Conservation (phyloP, 2,113 vertebrate genomes). For the Callopanchax toddi region DNA sequence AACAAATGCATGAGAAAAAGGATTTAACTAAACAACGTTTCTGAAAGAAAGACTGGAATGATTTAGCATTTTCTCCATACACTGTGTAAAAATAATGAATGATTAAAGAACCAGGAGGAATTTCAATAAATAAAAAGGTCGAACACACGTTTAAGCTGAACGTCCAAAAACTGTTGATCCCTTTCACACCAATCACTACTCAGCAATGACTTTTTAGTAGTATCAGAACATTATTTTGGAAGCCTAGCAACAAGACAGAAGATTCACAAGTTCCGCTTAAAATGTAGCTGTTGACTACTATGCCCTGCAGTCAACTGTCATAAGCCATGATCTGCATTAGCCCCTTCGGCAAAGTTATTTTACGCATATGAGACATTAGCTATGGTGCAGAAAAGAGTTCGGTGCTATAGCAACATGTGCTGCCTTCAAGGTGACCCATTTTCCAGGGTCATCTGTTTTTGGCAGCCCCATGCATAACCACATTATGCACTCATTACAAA, state of each 20-base stretch:
- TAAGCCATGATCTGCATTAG: not conserved
- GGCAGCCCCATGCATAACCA: not conserved
- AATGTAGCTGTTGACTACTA: not conserved
- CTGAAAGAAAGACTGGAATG: not conserved
- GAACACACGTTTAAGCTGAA: not conserved
- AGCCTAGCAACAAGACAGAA: no score
- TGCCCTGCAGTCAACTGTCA: not conserved
- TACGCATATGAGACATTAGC: no score
- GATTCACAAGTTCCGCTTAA: not conserved
- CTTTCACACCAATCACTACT: no score
- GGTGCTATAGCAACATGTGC: not conserved
- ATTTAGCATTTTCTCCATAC: not conserved
- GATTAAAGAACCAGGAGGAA: not conserved
- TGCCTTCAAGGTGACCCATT: not conserved
- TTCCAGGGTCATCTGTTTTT: not conserved
- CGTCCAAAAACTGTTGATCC: no score
- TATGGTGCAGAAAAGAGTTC: not conserved
- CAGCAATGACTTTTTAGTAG: no score
- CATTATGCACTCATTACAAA: not conserved
- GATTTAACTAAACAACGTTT: not conserved
- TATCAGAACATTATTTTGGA: no score
- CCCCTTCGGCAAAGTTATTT: not conserved
- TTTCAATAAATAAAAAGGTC: not conserved
- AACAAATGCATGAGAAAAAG: not conserved
- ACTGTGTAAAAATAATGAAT: not conserved